Percentiles rank a stretch among this genome's conserved stretches.
These are phyloP conservation scores for Thereva nobilitata DNA, from an alignment of 2,888 invertebrate genomes.

Conservation along the genomic window DNA sequence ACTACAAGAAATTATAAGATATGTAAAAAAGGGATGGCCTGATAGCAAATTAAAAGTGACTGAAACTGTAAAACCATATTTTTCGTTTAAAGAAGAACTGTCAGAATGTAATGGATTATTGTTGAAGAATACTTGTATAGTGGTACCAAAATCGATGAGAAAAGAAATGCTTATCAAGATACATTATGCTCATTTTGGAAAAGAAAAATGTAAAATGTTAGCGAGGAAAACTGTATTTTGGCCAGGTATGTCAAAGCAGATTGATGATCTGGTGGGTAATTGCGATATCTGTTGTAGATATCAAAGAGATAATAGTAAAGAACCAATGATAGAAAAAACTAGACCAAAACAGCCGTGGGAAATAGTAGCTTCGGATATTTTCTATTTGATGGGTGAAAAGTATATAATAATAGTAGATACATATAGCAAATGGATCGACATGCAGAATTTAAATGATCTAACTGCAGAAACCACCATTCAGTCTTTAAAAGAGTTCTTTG, in stretches of 20 bases:
- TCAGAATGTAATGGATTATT: slow-evolving; percentile 33
- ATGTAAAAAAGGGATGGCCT: slow-evolving; percentile 35
- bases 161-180: slow-evolving; percentile 43
- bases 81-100: not conserved
- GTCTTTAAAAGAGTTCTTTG: too few species aligned
- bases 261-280: slow-evolving; percentile 43
- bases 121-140: slow-evolving; percentile 38
- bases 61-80: slow-evolving; percentile 13
- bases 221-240: slow-evolving; percentile 48
- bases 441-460: too few species aligned
- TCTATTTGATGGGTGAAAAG: too few species aligned
- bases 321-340: too few species aligned
- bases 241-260: slow-evolving; percentile 48
- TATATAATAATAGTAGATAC: too few species aligned
- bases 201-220: slow-evolving; percentile 47
- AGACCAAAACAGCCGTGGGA: too few species aligned
- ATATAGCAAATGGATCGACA: too few species aligned
- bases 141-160: slow-evolving; percentile 44
- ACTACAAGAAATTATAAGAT: too few species aligned
- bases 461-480: too few species aligned
- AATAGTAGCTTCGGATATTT: too few species aligned
- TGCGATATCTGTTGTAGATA: too few species aligned
- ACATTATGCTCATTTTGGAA: slow-evolving; percentile 50
- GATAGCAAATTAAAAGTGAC: slow-evolving; percentile 10
- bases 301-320: too few species aligned